Percentiles rank a stretch among this genome's conserved stretches.
Evolutionary conservation across 2,797 vertebrate genomes (phyloP).

Genomic region (Botia kubotai): DNA sequence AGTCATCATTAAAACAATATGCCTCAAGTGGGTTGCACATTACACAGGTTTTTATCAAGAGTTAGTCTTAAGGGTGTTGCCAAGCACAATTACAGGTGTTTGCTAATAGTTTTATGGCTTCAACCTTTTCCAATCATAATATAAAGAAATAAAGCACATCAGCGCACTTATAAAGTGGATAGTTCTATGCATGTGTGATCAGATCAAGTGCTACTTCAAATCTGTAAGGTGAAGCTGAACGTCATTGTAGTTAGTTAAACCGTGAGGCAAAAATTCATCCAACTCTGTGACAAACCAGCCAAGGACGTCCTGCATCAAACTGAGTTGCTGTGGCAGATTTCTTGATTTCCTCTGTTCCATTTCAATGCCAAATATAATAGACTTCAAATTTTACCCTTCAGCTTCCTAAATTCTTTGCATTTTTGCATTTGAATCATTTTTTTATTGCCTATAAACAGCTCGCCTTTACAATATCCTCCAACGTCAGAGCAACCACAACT

Average conservation of each 20-base stretch:
- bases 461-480: background rate
- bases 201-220: constrained; percentile 6
- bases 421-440: background rate
- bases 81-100: background rate
- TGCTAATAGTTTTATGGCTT: too few species aligned
- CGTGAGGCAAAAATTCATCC: constrained; percentile 41
- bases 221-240: too few species aligned
- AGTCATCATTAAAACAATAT: background rate
- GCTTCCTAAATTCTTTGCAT: background rate
- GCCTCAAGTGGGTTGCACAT: background rate
- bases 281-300: constrained; percentile 8
- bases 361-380: background rate
- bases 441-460: background rate
- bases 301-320: constrained; percentile 23
- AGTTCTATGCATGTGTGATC: background rate
- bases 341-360: constrained; percentile 12
- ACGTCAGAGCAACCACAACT: background rate
- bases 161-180: too few species aligned
- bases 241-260: constrained; percentile 29
- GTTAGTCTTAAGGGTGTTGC: background rate
- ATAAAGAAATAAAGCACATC: too few species aligned
- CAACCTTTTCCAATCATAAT: too few species aligned
- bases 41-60: background rate
- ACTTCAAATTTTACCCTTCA: background rate
- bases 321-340: constrained; percentile 4